Evolutionary conservation across 2,797 vertebrate genomes (phyloP), one percentile per base, ranked within the genome.

Genomic region (Dendrocincla tyrannina): DNA sequence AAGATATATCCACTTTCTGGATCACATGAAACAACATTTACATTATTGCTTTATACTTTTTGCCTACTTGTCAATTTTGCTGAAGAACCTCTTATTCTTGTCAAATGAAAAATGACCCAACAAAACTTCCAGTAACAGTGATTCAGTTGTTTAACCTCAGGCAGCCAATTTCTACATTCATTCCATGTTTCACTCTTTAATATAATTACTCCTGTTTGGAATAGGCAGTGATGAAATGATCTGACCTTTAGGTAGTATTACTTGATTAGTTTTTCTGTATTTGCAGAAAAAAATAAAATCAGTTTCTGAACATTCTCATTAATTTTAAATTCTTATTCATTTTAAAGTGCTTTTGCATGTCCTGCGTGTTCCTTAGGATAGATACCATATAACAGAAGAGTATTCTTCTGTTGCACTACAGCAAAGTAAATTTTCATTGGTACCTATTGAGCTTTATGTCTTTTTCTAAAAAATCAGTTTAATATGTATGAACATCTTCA

Each of bases 211-310:
- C 25, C 63, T 67, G n/a, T 92, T 94, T 76, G 77, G 77, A 97
- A 94, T 19, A 87, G 95, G 95, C 94, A 96, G 62, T 89, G 90
- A 97, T 91, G 62, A 96, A 97, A 87, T 95, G 37, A 95, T 89
- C 75, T 95, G 91, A 96, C 95, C 96, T 96, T 97, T 96, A 82
- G 39, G 39, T 81, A 96, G 85, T 91, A 77, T 58, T 89, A 73
- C 74, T 91, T 89, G 70, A 95, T 91, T 92, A 80, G 50, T 91
- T 86, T 95, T 91, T 87, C 62, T 7, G 13, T 77, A 88, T 91
- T 95, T 94, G 25, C 33, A 91, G 92, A 91, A 94, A 88, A 89
- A 67, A 24, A 32, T 37, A 93, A 85, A 90, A 95, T 64, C 77
- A 91, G 27, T 50, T 50, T 47, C 56, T 58, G 47, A 82, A 89